Conservation (phyloP, 2,113 vertebrate species). For the Aptenodytes forsteri region DNA sequence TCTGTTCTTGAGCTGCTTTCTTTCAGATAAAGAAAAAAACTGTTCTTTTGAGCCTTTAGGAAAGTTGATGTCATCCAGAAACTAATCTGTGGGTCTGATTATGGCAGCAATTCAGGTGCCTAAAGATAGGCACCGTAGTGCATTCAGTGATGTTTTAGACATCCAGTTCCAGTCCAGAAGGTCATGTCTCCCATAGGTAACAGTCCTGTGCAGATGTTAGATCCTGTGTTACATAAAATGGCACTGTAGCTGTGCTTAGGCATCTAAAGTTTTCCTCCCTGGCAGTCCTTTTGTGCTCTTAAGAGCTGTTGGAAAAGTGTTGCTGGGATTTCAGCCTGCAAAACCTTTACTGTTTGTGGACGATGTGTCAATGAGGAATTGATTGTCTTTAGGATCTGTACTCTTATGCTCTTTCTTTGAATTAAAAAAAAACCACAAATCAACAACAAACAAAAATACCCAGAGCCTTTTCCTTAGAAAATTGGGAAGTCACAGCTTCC, state of each 20-base stretch:
- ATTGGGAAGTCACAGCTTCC: background rate
- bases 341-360: background rate
- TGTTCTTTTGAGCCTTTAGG: background rate
- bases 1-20: background rate
- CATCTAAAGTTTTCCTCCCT: background rate
- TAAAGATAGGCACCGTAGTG: background rate
- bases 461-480: background rate
- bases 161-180: background rate
- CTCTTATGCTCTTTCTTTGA: background rate
- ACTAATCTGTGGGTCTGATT: background rate
- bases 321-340: background rate
- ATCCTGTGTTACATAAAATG: background rate
- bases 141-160: background rate
- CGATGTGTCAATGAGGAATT: background rate
- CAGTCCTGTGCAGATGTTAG: background rate
- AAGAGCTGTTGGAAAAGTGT: background rate
- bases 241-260: background rate
- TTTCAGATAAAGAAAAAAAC: background rate
- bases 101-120: background rate
- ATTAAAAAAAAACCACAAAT: background rate
- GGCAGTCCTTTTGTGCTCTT: background rate
- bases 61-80: background rate
- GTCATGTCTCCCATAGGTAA: background rate
- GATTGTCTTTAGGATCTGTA: background rate
- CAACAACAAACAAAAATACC: background rate